Evolutionary conservation across 2,888 invertebrate genomes (phyloP), one percentile per base, ranked within the genome.

Genomic region (Busseola fusca): DNA sequence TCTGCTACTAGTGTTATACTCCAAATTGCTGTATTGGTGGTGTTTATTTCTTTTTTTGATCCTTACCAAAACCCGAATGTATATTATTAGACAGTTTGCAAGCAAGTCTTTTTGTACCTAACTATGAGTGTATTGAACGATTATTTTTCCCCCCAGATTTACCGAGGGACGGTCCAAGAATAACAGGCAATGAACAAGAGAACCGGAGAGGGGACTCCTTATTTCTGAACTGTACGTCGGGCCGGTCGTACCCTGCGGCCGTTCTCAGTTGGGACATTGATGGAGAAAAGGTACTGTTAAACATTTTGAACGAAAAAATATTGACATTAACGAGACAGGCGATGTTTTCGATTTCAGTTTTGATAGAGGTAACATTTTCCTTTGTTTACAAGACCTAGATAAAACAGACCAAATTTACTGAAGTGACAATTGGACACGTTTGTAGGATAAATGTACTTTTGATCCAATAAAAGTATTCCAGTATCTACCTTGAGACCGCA

Each of bases 261-360:
- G 95, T 97, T 79, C 96, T 98, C 40, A 97, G 97, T 89, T 98
- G 97, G 97, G 97, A 97, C 92, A 97, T 98, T 88, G 97, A 98
- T 89, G 97, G 97, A 85, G 96, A 97, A 91, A 96, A 97, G 97
- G 97, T 97, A 94, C 67, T 66, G 57, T 75, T 58, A 70, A 71
- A 78, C 56, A 77, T 73, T 81, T 70, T 66, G 52, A 69, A 71
- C 65, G 59, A 64, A 74, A 72, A 81, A 63, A 78, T 80, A 64
- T 74, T 78, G 74, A 78, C 74, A 64, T 81, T 80, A 64, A 79
- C 54, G 42, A 73, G 77, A 69, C 63, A 54, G 45, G 7, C 56
- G 54, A 64, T 69, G 42, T 73, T 77, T 73, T 57, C 57, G 64
- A 74, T 64, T 74, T 59, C 40, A 65, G 58, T 65, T 74, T 65